These are phyloP conservation scores for Cotesia chilonis DNA, from an alignment of 1,140 invertebrate species.

Conservation along the genomic window DNA sequence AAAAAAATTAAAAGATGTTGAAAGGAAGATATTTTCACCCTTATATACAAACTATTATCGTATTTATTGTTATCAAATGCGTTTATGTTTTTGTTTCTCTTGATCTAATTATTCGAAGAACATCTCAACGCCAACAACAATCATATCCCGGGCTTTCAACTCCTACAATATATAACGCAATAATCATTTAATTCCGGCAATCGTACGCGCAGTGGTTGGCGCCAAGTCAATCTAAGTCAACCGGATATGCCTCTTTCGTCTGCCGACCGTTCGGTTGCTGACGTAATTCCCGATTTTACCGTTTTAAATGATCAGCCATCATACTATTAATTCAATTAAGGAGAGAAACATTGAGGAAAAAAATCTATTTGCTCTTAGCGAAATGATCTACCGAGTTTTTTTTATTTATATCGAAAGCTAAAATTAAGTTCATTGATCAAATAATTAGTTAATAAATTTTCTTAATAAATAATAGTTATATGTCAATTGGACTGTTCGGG, in stretches of 20 bases:
- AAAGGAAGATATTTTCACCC: neutral
- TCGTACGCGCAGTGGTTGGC: conserved; percentile 62
- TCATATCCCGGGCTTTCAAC: neutral
- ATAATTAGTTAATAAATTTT: too few species aligned
- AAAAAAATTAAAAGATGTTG: neutral
- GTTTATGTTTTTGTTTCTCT: conserved; percentile 22
- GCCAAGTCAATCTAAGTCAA: conserved; percentile 66
- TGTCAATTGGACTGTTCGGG: too few species aligned
- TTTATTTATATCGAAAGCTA: too few species aligned
- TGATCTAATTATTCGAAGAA: conserved; percentile 40
- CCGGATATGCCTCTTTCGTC: conserved; percentile 65
- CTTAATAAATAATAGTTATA: too few species aligned
- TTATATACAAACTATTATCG: conserved; percentile 4
- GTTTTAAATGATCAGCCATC: conserved; percentile 19
- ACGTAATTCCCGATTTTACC: conserved; percentile 49
- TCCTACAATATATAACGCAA: conserved; percentile 51
- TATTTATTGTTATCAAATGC: neutral
- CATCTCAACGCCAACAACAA: conserved; percentile 34
- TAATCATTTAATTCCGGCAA: conserved; percentile 65
- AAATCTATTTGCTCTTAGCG: too few species aligned
- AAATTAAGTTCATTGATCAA: too few species aligned
- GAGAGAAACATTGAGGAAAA: neutral
- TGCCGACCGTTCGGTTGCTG: conserved; percentile 45
- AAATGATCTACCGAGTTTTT: too few species aligned
- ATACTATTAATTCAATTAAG: conserved; percentile 2